These are phyloP conservation scores for Drosophila flavopinicola DNA, from an alignment of 2,888 invertebrate genomes.

Conservation along the genomic window DNA sequence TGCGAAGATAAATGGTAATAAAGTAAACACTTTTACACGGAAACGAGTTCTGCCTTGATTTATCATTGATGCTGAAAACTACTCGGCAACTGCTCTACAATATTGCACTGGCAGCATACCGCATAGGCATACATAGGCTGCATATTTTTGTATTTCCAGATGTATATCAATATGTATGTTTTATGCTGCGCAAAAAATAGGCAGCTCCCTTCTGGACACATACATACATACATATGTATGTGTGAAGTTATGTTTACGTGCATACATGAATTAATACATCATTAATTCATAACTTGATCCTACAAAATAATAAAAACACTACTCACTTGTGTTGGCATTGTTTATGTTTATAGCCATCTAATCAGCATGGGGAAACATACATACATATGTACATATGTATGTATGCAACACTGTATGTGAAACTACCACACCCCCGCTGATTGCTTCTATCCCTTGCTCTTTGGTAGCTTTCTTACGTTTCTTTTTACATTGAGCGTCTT, in stretches of 20 bases:
- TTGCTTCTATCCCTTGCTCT: too few relatives aligned
- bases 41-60: constrained; percentile 4
- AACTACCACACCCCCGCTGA: constrained; percentile 60
- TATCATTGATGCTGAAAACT: not conserved
- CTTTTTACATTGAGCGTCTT: too few relatives aligned
- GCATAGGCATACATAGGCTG: not conserved
- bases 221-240: constrained; percentile 1
- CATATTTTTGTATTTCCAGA: not conserved
- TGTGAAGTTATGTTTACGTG: constrained; percentile 6
- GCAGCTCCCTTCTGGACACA: constrained; percentile 27
- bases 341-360: constrained; percentile 45
- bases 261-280: constrained; percentile 12
- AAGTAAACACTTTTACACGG: constrained; percentile 12
- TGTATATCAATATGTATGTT: too few relatives aligned
- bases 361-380: constrained; percentile 30
- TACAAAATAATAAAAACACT: not conserved
- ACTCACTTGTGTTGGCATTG: constrained; percentile 26
- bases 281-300: not conserved
- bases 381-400: constrained; percentile 24
- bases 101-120: too few relatives aligned
- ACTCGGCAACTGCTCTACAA: not conserved
- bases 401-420: constrained; percentile 32
- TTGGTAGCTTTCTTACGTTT: too few relatives aligned
- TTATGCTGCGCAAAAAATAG: constrained; percentile 42
- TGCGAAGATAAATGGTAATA: constrained; percentile 26